A percentile compares a stretch with the other conserved stretches of the same genome.
Conservation (phyloP, 2,888 invertebrate genomes). For the Saturnia japonica region DNA sequence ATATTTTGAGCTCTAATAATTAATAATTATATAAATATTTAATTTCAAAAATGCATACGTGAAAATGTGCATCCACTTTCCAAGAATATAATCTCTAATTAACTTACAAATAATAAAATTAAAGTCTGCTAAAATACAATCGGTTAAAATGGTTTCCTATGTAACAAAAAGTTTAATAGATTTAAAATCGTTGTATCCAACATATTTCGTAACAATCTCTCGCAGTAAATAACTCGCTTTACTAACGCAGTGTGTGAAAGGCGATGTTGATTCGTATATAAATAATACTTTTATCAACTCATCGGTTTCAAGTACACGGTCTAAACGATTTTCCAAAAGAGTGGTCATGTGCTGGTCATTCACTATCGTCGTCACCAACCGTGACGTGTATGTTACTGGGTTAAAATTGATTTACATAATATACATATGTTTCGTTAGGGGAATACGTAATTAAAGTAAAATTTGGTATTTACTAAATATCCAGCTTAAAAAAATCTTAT, state of each 20-base stretch:
- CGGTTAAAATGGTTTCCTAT: no score
- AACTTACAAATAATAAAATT: no score
- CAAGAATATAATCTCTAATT: background rate
- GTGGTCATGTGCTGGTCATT: constrained; percentile 49
- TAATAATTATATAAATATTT: no score
- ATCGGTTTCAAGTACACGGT: constrained; percentile 53
- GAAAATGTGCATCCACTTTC: no score
- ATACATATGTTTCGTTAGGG: background rate
- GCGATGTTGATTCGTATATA: constrained; percentile 53
- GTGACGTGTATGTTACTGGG: constrained; percentile 34
- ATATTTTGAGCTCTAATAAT: background rate
- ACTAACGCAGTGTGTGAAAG: constrained; percentile 37
- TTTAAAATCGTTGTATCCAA: background rate
- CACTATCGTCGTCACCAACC: constrained; percentile 39
- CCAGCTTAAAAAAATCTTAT: background rate
- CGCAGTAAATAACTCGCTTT: background rate
- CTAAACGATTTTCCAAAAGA: constrained; percentile 65
- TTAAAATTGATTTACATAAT: background rate
- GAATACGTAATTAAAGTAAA: background rate
- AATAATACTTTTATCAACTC: constrained; percentile 57
- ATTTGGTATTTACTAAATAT: background rate
- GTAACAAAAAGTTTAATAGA: constrained; percentile 4
- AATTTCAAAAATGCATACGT: no score
- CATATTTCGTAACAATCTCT: background rate
- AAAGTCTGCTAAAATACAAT: no score